Base-by-base conservation (phyloP, 2,797 vertebrate species). In the Zenarchopterus dispar region DNA sequence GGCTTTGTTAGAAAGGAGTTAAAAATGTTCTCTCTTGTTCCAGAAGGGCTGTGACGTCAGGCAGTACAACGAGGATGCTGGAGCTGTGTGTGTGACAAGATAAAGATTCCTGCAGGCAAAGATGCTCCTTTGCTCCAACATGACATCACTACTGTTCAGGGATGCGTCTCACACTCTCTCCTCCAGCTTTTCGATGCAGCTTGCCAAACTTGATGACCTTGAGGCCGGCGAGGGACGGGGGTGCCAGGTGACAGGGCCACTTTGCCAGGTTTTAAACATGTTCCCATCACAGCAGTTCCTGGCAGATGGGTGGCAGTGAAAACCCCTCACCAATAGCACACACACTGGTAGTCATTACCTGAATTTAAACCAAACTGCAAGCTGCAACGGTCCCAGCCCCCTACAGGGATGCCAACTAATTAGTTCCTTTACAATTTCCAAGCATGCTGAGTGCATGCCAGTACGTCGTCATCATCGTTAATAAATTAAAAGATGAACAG, bases 401-500 rank as follows among this genome's bases (percentile, higher is more conserved):
- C 66, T 45, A 77, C 43, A 17, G 68, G 78, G 80, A 85, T 3
- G 51, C 50, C 41, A 66, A 59, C 76, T 93, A 92, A 93, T 93
- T 91, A 90, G 84, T 87, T 80, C 82, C 88, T 75, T 84, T 75
- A 91, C 71, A 63, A 82, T 78, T 78, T 80, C 39, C 43, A 54
- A 80, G 78, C 77, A 84, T 85, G 86, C 81, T 85, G 75, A 61
- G 80, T 55, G 45, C 66, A 73, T 75, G 76, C 61, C 75, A 81
- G 68, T 63, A 77, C 78, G 80, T 82, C 67, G 85, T 87, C 80
- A 86, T 90, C 70, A 78, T 88, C 77, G 89, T 90, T 82, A 91
- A 91, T 89, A 90, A 89, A 90, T 88, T 43, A 92, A 87, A 80
- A 86, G 85, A 90, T 88, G 80, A 88, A 84, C 28, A 80, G 67